Evolutionary conservation across 2,888 invertebrate genomes (phyloP), one percentile per base, ranked within the genome.

Genomic region (Limnephilus marmoratus): DNA sequence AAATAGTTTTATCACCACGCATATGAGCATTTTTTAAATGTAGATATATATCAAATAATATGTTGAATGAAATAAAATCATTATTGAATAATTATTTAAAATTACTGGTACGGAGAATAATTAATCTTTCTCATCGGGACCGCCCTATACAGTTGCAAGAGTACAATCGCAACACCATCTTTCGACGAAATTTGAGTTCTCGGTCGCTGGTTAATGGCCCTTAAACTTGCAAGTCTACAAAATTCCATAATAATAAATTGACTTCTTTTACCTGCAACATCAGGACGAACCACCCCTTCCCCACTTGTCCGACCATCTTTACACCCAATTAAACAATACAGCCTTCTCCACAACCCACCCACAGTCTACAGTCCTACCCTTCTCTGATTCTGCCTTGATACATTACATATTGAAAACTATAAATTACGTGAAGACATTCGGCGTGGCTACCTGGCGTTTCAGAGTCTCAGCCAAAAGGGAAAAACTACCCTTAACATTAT

Each of bases 271-370:
- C 24, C 24, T 68, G n/a, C 68, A 68, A 68, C 24, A 68, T 24
- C 24, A 68, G 24, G n/a, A 68, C 7, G 4, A 68, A 68, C 68
- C 68, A 24, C 68, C 68, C 68, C 24, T 53, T 15, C 0, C 68
- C 68, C n/a, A 7, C 24, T 24, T n/a, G 68, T 68, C n/a, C n/a
- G n/a, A 34, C 24, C 34, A 24, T 83, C 34, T 41, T 83, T 83
- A 31, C 37, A 37, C 37, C 37, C 83, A 83, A 83, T 83, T 83
- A 83, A 83, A 34, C 83, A 83, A 34, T 41, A 37, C 83, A 41
- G 24, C 24, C 24, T 34, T 83, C 83, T 34, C 68, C n/a, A 68
- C 68, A n/a, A 24, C 53, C 31, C 31, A 18, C 34, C 83, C 83
- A 31, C 83, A 83, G 13, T 83, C 83, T 37, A 31, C 83, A 83